Evolutionary conservation across 2,113 vertebrate genomes (phyloP).

Genomic region (Gobius niger): DNA sequence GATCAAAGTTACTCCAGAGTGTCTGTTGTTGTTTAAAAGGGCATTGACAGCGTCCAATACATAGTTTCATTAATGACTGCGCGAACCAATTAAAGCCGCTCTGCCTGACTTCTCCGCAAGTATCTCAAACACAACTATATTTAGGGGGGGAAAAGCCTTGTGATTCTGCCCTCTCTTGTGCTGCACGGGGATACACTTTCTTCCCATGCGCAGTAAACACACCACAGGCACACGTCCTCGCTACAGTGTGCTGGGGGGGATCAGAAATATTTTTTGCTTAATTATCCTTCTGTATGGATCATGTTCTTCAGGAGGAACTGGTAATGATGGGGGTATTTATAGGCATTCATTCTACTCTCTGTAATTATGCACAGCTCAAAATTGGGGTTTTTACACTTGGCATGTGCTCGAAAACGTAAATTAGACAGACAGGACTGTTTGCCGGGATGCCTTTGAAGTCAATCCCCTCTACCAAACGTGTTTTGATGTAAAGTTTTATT

Average conservation of each 20-base stretch:
- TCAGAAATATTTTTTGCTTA: conserved; percentile 70
- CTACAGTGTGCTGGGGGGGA: conserved; percentile 60
- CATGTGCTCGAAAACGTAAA: conserved; percentile 67
- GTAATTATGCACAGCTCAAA: conserved; percentile 72
- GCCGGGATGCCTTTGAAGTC: conserved; percentile 69
- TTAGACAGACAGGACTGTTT: conserved; percentile 70
- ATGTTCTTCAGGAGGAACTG: conserved; percentile 65
- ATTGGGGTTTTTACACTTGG: conserved; percentile 70
- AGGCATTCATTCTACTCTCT: conserved; percentile 63
- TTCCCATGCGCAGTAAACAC: conserved; percentile 26
- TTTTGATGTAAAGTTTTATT: conserved; percentile 65
- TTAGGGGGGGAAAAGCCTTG: conserved; percentile 51
- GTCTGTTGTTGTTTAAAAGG: conserved; percentile 70
- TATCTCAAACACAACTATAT: conserved; percentile 54
- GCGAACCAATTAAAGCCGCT: conserved; percentile 65
- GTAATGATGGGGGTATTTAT: conserved; percentile 76
- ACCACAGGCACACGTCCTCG: conserved; percentile 35
- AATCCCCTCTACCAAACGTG: conserved; percentile 58
- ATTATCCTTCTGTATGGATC: conserved; percentile 73
- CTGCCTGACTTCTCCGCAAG: conserved; percentile 54
- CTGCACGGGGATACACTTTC: background rate
- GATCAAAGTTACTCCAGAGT: conserved; percentile 67
- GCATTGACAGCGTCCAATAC: conserved; percentile 58
- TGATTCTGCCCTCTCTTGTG: conserved; percentile 10
- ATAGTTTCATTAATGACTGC: conserved; percentile 65